Base-by-base conservation (phyloP, 2,797 vertebrate genomes). In the Galaxias olidus region DNA sequence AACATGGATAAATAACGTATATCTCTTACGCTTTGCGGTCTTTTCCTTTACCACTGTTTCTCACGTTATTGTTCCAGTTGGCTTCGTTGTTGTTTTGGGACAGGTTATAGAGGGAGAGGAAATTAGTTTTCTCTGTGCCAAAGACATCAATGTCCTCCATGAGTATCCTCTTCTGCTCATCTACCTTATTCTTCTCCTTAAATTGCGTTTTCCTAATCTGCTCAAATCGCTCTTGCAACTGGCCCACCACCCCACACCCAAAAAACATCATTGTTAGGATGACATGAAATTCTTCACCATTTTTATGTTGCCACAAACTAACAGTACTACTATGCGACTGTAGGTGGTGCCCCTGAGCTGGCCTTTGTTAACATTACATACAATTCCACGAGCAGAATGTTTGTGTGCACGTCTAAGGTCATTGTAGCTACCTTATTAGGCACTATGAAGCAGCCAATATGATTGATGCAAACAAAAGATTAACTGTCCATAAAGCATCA, bases 141-240 rank as follows among this genome's bases (percentile, higher is more conserved):
- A 95, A 95, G 60, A 76, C 40, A 17, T 85, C 76, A 12, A 92
- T 87, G 86, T 95, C 93, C 9, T 93, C 91, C 70, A 94, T 92
- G n/a, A 95, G 81, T 60, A 73, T 1, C 61, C 79, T 90, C 75
- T 84, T 90, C 80, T 91, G 90, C 50, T 92, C 89, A 40, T 91
- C 91, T 61, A 95, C 84, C 65, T 90, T 92, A 72, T 80, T 75
- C 71, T 89, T 91, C 64, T 88, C 89, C 40, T 94, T 92, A 58
- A 88, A 87, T 71, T 91, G 91, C 69, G 88, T 62, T 60, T 85
- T 85, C 58, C 79, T 91, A 65, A 89, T 80, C 52, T 72, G 88
- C 57, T 95, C 93, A 79, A 90, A 94, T 79, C 90, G 91, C 67
- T 85, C 80, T 69, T 93, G 92, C 1, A 94, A 66, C 94, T 95